A percentile compares a stretch with the other conserved stretches of the same genome.
These are phyloP conservation scores for Casuarius casuarius DNA, from an alignment of 2,113 vertebrate species.

Conservation along the genomic window DNA sequence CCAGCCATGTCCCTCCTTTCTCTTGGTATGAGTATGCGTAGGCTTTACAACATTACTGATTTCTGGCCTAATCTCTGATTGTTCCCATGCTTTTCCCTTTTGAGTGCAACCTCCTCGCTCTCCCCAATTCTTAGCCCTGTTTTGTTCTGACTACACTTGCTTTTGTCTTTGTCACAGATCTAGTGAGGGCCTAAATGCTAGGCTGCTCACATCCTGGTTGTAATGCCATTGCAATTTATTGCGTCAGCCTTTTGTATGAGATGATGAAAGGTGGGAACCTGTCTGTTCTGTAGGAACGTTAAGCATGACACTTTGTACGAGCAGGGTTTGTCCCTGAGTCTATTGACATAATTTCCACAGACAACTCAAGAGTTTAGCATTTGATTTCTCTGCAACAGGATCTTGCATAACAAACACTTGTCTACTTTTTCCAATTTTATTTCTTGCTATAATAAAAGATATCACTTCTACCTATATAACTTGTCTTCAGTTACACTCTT, in stretches of 20 bases:
- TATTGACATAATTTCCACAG: not conserved
- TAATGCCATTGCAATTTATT: not conserved
- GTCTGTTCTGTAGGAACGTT: not conserved
- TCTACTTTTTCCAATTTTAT: not conserved
- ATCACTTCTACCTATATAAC: not conserved
- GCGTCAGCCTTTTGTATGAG: not conserved
- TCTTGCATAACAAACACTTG: not conserved
- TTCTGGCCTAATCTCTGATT: not conserved
- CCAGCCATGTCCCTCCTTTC: not conserved
- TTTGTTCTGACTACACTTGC: not conserved
- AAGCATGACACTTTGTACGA: not conserved
- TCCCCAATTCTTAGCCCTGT: not conserved
- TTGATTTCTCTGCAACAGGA: not conserved
- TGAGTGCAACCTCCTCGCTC: not conserved
- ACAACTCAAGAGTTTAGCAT: not conserved
- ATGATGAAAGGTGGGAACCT: not conserved
- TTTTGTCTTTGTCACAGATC: not conserved
- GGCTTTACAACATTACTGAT: not conserved
- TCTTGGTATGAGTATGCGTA: not conserved
- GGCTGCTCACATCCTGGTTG: not conserved
- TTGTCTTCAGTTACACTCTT: not conserved
- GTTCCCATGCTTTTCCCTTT: not conserved
- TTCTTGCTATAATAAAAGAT: not conserved
- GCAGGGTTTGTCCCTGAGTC: not conserved
- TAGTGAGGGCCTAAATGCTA: not conserved